Conservation (phyloP, 2,888 invertebrate species). For the Ophion ellenae region DNA sequence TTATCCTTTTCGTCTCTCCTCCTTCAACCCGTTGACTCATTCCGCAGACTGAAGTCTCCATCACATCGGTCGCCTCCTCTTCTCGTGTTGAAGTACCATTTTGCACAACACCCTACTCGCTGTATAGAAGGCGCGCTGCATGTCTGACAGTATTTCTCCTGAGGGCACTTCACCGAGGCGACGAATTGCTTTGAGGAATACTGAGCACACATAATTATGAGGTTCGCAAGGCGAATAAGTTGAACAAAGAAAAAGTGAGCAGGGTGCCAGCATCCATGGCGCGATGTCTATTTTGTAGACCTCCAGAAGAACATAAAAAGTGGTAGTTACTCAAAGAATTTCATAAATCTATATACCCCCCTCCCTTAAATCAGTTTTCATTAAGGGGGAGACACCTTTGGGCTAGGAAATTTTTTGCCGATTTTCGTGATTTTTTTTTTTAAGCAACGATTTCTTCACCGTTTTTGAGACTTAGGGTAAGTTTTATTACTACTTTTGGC, state of each 20-base stretch:
- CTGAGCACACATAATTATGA: slow-evolving; percentile 62
- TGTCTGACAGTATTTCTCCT: slow-evolving; percentile 56
- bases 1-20: slow-evolving; percentile 8
- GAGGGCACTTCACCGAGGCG: slow-evolving; percentile 41
- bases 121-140: not conserved
- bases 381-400: too few relatives aligned
- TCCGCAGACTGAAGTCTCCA: slow-evolving; percentile 58
- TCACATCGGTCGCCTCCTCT: slow-evolving; percentile 59
- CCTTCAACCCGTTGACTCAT: slow-evolving; percentile 39
- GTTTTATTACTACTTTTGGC: too few relatives aligned
- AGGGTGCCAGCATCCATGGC: slow-evolving; percentile 2
- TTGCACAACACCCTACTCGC: slow-evolving; percentile 23
- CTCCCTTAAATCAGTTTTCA: too few relatives aligned
- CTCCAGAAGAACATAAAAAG: not conserved
- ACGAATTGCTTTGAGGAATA: slow-evolving; percentile 60
- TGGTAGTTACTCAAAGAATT: not conserved
- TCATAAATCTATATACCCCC: not conserved
- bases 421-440: too few relatives aligned
- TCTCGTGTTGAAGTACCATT: slow-evolving; percentile 47
- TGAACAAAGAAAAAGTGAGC: slow-evolving; percentile 23
- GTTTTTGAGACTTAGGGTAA: too few relatives aligned
- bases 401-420: too few relatives aligned
- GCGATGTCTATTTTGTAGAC: slow-evolving; percentile 12
- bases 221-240: slow-evolving; percentile 47
- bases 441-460: too few relatives aligned